A percentile compares a stretch with the other conserved stretches of the same genome.
phyloP scores from a whole-genome alignment of 2,888 invertebrate species.

The Heliconius aoede region DNA sequence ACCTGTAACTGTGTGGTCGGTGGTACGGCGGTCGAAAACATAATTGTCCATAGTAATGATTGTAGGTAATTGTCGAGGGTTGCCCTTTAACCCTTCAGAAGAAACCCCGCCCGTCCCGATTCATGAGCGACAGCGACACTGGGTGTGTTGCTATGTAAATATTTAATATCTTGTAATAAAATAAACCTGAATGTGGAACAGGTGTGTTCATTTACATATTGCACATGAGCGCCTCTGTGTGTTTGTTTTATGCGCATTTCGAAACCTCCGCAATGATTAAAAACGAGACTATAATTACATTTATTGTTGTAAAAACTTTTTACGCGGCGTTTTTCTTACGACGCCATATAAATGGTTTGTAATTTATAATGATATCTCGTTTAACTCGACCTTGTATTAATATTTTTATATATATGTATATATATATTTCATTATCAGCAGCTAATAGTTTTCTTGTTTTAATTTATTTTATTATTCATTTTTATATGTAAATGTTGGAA shows the following conservation, averaged over 20 bases:
- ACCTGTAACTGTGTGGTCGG: slow-evolving; percentile 74
- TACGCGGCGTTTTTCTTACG: slow-evolving; percentile 3
- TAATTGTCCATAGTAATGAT: slow-evolving; percentile 81
- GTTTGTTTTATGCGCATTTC: slow-evolving; percentile 5
- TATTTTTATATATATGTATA: slow-evolving; percentile 14
- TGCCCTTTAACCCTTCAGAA: slow-evolving; percentile 75
- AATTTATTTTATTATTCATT: slow-evolving; percentile 3
- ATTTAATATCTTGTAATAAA: slow-evolving; percentile 3
- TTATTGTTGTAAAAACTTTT: slow-evolving; percentile 23
- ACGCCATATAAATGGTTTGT: slow-evolving; percentile 9
- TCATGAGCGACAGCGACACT: slow-evolving; percentile 44
- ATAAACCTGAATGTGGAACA: slow-evolving; percentile 8
- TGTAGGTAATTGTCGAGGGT: slow-evolving; percentile 79
- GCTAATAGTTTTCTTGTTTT: not conserved
- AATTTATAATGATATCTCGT: slow-evolving; percentile 14
- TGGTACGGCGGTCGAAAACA: slow-evolving; percentile 72
- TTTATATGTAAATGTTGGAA: too few relatives aligned
- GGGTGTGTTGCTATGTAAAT: not conserved
- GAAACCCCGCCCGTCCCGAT: slow-evolving; percentile 58
- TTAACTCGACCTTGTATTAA: slow-evolving; percentile 17
- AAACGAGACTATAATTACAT: slow-evolving; percentile 23
- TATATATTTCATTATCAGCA: slow-evolving; percentile 8
- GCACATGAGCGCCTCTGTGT: not conserved
- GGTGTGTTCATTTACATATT: slow-evolving; percentile 26
- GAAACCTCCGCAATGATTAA: slow-evolving; percentile 10